Base-by-base conservation (phyloP, 2,888 invertebrate genomes). In the Gymnosoma rotundatum region DNA sequence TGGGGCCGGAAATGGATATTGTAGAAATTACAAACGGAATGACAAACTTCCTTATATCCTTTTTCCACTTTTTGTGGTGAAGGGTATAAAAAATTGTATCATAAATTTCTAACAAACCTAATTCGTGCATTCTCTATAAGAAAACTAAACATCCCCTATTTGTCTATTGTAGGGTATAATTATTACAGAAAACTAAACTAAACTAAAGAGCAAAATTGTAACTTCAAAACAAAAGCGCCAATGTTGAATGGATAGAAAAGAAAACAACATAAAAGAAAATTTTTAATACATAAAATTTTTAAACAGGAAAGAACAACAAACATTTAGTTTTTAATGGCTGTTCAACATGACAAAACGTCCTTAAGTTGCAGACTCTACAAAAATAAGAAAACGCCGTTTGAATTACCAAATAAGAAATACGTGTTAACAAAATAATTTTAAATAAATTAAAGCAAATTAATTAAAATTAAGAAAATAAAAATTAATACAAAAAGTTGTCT, bases 331-430 rank as follows among this genome's bases (percentile, higher is more conserved):
- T 14, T 69, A 81, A 78, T 74, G 50, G 70, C 70, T 66, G 81
- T 42, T 84, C 78, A 84, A 81, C 20, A 48, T 78, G 84, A 66
- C 63, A 74, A 54, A 84, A 84, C 75, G 84, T 81, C 78, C 78
- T 78, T 8, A 78, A 78, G 58, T 66, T 50, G 32, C 16, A 52
- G 42, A 21, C 74, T 38, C 8, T n/a, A 38, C 60, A 32, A 25
- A 32, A 48, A 48, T 25, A 20, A 16, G 1, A 45, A 75, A 56
- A 16, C 48, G 12, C 45, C n/a, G 25, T 18, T 48, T 25, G 64
- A 48, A 36, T 66, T 48, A 70, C 66, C 6, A 9, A 64, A 66
- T 12, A 14, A 18, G 42, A 60, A 76, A 66, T 16, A 66, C 45
- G 63, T 67, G 3, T 54, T 50, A 45, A 50, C 2, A 16, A n/a